Evolutionary conservation across 1,140 invertebrate genomes (phyloP), one percentile per base, ranked within the genome.

Genomic region (Cyclargus thomasi): DNA sequence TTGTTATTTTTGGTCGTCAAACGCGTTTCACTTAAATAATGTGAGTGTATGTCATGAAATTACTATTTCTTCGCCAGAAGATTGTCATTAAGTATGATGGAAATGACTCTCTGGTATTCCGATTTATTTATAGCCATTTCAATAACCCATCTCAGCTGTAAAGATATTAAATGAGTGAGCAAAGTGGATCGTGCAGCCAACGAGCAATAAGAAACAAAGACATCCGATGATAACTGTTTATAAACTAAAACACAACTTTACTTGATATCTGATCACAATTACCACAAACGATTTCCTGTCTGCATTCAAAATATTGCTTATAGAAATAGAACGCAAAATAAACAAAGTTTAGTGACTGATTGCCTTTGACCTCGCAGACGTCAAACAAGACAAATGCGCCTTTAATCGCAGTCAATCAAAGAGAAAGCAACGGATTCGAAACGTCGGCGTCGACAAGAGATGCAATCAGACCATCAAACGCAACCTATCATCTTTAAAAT

Each of bases 401-500:
- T 85, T 79, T 85, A 77, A 85, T 83, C 76, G 77, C 79, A 80
- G 83, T 82, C 80, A 88, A 87, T 90, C 85, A 88, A 86, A 88
- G 85, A 83, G 87, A 90, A 90, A 90, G 85, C 81, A 80, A 75
- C 76, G 74, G 77, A 81, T 82, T 75, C 77, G 77, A 79, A 83
- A 82, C 74, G 84, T 85, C 78, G 82, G 81, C 74, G 84, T 85
- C 78, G 82, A 86, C 85, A 87, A 88, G 86, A 88, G 85, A 85
- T 80, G 86, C 83, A 90, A 88, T 88, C 85, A 86, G 83, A 81
- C 77, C 84, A 83, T 88, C 84, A 83, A 85, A 87, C 81, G 64
- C 73, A 88, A 87, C 83, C 83, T 90, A 90, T 90, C 87, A 90
- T 90, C 86, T 86, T 83, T 81, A 81, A 88, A 88, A 90, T 86